Percentiles rank a stretch among this genome's conserved stretches.
phyloP scores from a whole-genome alignment of 2,888 invertebrate species.

The Atethmia centrago region DNA sequence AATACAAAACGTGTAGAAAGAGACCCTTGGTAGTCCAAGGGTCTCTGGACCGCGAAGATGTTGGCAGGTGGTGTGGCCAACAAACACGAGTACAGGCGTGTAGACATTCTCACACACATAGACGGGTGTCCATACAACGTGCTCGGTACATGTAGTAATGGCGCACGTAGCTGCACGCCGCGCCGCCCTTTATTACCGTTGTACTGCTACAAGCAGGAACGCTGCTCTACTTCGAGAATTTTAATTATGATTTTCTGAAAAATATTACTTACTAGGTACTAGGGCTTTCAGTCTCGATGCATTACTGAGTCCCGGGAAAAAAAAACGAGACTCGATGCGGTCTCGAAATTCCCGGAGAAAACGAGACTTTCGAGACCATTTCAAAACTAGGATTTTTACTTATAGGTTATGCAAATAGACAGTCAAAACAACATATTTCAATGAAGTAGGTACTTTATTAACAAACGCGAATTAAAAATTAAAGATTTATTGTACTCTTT shows the following conservation, averaged over 20 bases:
- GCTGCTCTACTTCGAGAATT: constrained; percentile 73
- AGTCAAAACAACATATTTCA: too few relatives aligned
- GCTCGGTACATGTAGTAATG: constrained; percentile 65
- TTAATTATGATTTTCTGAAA: neutral
- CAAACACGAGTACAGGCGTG: constrained; percentile 43
- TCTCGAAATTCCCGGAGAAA: too few relatives aligned
- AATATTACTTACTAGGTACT: neutral
- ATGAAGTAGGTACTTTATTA: too few relatives aligned
- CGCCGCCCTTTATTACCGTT: constrained; percentile 79
- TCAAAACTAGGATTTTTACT: too few relatives aligned
- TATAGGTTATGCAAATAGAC: too few relatives aligned
- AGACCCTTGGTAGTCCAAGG: constrained; percentile 63
- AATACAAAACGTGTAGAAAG: constrained; percentile 68
- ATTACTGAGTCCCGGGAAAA: too few relatives aligned
- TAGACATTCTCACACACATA: constrained; percentile 64
- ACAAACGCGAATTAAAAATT: too few relatives aligned
- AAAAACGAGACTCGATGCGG: too few relatives aligned
- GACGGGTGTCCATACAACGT: constrained; percentile 58
- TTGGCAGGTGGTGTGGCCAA: constrained; percentile 66
- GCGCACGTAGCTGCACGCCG: constrained; percentile 77
- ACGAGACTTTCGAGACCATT: too few relatives aligned
- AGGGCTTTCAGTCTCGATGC: too few relatives aligned
- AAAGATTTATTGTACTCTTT: too few relatives aligned
- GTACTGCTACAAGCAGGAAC: constrained; percentile 60
- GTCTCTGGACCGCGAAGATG: constrained; percentile 59